Base-by-base conservation (phyloP, 2,888 invertebrate genomes). In the Phyllotreta striolata region DNA sequence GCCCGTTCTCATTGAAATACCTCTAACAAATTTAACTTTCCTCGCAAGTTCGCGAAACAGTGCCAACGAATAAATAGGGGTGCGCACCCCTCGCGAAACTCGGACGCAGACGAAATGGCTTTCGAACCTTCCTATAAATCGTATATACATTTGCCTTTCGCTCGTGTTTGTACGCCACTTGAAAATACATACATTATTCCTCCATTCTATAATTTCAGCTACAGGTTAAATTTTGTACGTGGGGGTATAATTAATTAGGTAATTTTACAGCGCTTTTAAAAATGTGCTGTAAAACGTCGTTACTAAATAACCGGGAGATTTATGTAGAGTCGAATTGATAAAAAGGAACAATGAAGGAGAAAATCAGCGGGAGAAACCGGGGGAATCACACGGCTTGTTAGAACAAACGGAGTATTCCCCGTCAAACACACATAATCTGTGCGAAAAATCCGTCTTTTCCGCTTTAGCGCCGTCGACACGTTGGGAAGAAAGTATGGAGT, bases 391-490 rank as follows among this genome's bases (percentile, higher is more conserved):
- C n/a, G n/a, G 67, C 63, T 67, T 64, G 69, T 71, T 69, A 60
- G 65, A 70, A 72, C 70, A 72, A 73, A 72, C 66, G 66, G 63
- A 69, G 68, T 24, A n/a, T 68, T 57, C 59, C 64, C 66, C 67
- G 65, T 70, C 67, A 71, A 71, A 71, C 71, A 70, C 69, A 70
- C 60, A 60, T 76, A 76, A 76, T 76, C 75, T 73, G 72, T 68
- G 72, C 69, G 24, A 74, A 76, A 76, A 77, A 76, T 76, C 76
- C 73, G 76, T 73, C 75, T 75, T 74, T 74, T 75, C 73, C 75
- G 73, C 75, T 76, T 24, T 75, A 75, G 75, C 74, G 71, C 74
- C 74, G 74, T 75, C 72, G 76, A 75, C 74, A 24, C 24, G 24
- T 4, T 74, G 67, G 76, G 74, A 77, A 64, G 64, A 72, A 76